These are phyloP conservation scores for Craterocephalus amniculus DNA, from an alignment of 2,797 vertebrate genomes.

Conservation along the genomic window DNA sequence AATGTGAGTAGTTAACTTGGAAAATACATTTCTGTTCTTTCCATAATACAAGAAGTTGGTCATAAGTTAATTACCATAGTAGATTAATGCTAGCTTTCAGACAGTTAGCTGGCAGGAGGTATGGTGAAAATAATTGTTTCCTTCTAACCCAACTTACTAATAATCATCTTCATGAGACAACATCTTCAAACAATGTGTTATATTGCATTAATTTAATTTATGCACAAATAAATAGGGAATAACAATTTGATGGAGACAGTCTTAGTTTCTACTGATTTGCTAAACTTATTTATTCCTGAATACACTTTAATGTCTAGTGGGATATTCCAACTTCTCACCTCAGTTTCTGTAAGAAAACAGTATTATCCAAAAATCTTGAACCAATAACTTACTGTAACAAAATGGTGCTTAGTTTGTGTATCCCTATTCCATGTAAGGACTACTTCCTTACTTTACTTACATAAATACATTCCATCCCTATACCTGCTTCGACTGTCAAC, in stretches of 20 bases:
- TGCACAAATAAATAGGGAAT: neutral
- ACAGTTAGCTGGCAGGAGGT: neutral
- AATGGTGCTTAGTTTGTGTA: neutral
- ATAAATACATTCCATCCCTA: constrained; percentile 14
- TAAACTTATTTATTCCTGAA: neutral
- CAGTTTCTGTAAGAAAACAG: neutral
- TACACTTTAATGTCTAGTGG: neutral
- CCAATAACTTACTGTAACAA: neutral
- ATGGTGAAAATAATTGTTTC: neutral
- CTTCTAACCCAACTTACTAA: neutral
- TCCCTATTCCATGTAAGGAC: too few relatives aligned
- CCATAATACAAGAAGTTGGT: neutral
- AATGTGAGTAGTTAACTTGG: neutral
- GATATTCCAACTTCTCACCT: neutral
- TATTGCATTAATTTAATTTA: neutral
- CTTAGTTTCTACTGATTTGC: neutral
- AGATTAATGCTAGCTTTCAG: neutral
- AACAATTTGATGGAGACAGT: neutral
- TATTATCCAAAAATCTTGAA: neutral
- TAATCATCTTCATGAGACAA: too few relatives aligned
- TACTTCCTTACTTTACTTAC: too few relatives aligned
- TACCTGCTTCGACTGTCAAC: constrained; percentile 61
- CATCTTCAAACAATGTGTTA: neutral
- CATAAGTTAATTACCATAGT: neutral
- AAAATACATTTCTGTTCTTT: neutral